Percentiles rank a stretch among this genome's conserved stretches.
Conservation (phyloP, 2,888 invertebrate species). For the Drosophila mimetica region DNA sequence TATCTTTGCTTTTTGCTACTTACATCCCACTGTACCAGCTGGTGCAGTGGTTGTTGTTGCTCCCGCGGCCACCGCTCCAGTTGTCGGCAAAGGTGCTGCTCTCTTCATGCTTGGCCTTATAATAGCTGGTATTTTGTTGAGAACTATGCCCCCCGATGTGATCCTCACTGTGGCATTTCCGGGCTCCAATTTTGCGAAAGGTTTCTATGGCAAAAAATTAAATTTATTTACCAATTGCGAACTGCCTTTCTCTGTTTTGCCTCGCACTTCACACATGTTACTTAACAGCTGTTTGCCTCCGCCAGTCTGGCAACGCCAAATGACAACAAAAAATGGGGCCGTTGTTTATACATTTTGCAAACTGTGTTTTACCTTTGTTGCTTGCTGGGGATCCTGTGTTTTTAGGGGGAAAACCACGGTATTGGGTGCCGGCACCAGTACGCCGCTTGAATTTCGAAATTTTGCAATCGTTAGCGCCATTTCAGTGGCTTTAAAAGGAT, state of each 20-base stretch:
- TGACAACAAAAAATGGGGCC: conserved; percentile 9
- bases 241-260: conserved; percentile 5
- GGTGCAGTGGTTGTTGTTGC: neutral
- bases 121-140: conserved; percentile 70
- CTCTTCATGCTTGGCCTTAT: conserved; percentile 80
- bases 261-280: conserved; percentile 1
- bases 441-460: conserved; percentile 62
- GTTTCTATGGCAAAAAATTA: conserved; percentile 33
- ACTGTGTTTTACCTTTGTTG: conserved; percentile 56
- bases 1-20: neutral
- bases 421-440: conserved; percentile 48
- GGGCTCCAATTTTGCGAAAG: conserved; percentile 59
- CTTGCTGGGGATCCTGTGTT: conserved; percentile 50
- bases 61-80: neutral
- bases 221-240: neutral
- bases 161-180: conserved; percentile 6
- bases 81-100: conserved; percentile 11
- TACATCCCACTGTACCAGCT: conserved; percentile 12
- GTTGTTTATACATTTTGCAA: neutral
- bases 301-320: conserved; percentile 6
- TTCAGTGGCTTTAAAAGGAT: neutral
- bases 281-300: conserved; percentile 10
- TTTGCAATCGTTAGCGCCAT: conserved; percentile 78
- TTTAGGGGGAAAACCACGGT: conserved; percentile 51
- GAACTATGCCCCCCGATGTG: conserved; percentile 55